Percentiles rank a stretch among this genome's conserved stretches.
phyloP scores from a whole-genome alignment of 2,113 vertebrate genomes.

The Malurus melanocephalus region DNA sequence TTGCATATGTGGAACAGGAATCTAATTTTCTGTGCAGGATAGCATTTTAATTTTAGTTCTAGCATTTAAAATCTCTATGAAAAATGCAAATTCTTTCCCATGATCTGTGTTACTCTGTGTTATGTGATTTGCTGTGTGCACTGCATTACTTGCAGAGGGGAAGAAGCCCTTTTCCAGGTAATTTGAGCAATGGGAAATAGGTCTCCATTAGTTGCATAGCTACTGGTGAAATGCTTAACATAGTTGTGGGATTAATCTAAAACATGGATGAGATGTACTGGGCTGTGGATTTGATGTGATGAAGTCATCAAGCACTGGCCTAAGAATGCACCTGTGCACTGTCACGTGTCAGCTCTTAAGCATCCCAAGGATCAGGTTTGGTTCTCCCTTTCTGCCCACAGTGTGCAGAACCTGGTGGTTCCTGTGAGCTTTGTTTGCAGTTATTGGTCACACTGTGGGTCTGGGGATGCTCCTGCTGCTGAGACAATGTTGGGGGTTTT shows the following conservation, averaged over 20 bases:
- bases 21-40: neutral
- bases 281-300: neutral
- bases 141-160: neutral
- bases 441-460: neutral
- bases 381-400: neutral
- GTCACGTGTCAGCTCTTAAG: neutral
- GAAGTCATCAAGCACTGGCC: neutral
- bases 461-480: neutral
- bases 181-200: neutral
- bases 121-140: neutral
- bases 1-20: neutral
- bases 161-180: neutral
- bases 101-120: neutral
- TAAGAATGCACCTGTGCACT: neutral
- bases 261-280: neutral
- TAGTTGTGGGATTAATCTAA: neutral
- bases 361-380: neutral
- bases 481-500: neutral
- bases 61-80: neutral
- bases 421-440: neutral
- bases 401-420: rapidly evolving
- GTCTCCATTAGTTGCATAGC: neutral
- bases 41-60: neutral
- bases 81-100: neutral
- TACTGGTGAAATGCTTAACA: neutral